phyloP scores from a whole-genome alignment of 2,797 vertebrate genomes.

The Phoebastria nigripes region DNA sequence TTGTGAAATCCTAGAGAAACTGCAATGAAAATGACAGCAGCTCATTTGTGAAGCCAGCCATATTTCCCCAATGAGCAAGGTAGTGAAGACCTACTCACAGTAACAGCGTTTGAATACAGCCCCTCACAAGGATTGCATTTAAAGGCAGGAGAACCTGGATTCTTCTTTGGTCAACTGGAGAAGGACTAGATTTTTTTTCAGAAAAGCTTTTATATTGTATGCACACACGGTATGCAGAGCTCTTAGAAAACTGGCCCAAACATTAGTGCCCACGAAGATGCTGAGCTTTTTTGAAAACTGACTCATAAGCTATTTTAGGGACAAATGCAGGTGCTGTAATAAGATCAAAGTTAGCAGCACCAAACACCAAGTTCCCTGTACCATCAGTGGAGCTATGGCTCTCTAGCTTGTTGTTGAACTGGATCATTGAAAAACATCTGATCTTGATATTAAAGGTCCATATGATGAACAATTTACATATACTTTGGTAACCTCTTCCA shows the following conservation, averaged over 20 bases:
- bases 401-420: neutral
- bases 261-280: neutral
- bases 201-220: neutral
- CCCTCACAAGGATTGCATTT: neutral
- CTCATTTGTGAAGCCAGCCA: neutral
- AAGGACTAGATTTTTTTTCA: neutral
- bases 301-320: conserved; percentile 20
- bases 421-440: neutral
- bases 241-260: neutral
- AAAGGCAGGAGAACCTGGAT: neutral
- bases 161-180: neutral
- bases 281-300: conserved; percentile 15
- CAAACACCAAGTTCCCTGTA: neutral
- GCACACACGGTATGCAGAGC: neutral
- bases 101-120: neutral
- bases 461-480: neutral
- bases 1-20: neutral
- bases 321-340: neutral
- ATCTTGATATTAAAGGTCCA: neutral
- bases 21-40: neutral
- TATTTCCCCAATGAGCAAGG: neutral
- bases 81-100: neutral
- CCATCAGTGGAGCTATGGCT: neutral
- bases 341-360: neutral
- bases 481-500: neutral